Evolutionary conservation across 2,888 invertebrate species (phyloP).

Genomic region (Drosophila niveifrons): DNA sequence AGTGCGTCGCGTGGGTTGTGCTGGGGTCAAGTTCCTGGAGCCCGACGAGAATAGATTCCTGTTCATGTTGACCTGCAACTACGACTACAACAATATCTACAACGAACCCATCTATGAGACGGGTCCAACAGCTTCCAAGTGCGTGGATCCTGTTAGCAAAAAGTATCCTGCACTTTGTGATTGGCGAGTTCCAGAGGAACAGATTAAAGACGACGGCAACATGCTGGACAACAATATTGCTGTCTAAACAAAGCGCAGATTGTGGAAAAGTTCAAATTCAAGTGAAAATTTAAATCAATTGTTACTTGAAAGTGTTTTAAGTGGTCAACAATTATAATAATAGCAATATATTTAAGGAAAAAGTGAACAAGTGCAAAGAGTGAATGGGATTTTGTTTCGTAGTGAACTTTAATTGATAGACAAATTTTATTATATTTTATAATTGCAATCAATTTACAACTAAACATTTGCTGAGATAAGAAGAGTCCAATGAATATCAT

Average conservation of each 20-base stretch:
- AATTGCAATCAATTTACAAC: too few relatives aligned
- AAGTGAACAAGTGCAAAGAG: not conserved
- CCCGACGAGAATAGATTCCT: constrained; percentile 47
- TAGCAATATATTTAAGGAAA: not conserved
- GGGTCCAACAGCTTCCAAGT: constrained; percentile 80
- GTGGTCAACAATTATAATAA: not conserved
- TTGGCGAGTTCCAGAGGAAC: constrained; percentile 66
- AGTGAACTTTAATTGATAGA: not conserved
- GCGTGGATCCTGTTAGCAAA: constrained; percentile 69
- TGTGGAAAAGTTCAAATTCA: not conserved
- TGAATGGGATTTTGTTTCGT: not conserved
- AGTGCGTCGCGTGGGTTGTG: constrained; percentile 83
- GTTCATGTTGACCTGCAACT: constrained; percentile 84
- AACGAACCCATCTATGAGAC: constrained; percentile 77
- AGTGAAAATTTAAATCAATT: not conserved
- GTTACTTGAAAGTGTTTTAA: not conserved
- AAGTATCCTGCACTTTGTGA: constrained; percentile 81
- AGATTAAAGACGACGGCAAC: constrained; percentile 72
- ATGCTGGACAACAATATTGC: constrained; percentile 63
- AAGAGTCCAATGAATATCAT: too few relatives aligned
- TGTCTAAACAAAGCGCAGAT: not conserved
- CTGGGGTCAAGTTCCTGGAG: constrained; percentile 77
- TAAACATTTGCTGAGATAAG: too few relatives aligned
- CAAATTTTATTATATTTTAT: not conserved
- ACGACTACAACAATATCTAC: constrained; percentile 83